Base-by-base conservation (phyloP, 2,888 invertebrate genomes). In the Penaeus monodon region DNA sequence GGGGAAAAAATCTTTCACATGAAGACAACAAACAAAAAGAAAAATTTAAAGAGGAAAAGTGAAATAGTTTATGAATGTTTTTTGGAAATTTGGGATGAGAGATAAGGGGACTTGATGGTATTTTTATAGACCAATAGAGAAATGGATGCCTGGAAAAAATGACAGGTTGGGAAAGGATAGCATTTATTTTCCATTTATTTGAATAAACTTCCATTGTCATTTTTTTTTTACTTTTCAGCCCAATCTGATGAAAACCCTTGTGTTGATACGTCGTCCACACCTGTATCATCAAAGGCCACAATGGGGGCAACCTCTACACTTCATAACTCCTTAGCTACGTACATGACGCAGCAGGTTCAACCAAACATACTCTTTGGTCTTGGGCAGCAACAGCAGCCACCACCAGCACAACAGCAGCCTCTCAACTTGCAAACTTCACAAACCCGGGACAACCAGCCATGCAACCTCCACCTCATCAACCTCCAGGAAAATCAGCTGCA, bases 391-490 rank as follows among this genome's bases (percentile, higher is more conserved):
- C 88, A 89, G 76, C 88, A 88, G 70, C 74, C 83, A n/a, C 80
- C 85, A 33, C 84, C 83, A 29, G 85, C 85, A 10, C 85, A 88
- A 33, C 89, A 88, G 78, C 89, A 89, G 63, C 89, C 89, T 27
- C 81, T 89, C 29, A 89, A 89, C 80, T 84, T 89, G 38, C 89
- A 89, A 74, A 88, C 88, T 10, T 86, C 88, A n/a, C 89, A 89
- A n/a, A n/a, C 70, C 88, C 86, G 57, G 86, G 86, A 73, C 86
- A 86, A 44, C 78, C 85, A 14, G 44, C 82, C 27, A 86, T 86
- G 86, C 86, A 86, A 49, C 79, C 79, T 22, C 78, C 82, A 24
- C 86, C 86, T 22, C 88, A 88, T 38, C 85, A 83, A 63, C 81
- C 84, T 8, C 84, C 88, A 24, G 82, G 83, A 27, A 68, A 44